Evolutionary conservation across 2,797 vertebrate species (phyloP).

Genomic region (Chelmon rostratus): DNA sequence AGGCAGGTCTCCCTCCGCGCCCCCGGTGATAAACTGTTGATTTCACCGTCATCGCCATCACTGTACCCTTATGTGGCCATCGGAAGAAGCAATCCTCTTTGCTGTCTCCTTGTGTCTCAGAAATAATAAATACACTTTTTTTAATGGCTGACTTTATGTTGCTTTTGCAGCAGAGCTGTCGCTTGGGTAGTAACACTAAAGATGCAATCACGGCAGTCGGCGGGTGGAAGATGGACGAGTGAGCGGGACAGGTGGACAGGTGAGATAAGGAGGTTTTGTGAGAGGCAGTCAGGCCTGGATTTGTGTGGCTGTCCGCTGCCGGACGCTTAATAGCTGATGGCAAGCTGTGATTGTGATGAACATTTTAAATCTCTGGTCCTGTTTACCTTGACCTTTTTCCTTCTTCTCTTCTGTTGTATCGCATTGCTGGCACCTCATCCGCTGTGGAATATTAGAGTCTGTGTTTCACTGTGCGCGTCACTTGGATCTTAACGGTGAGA

Average conservation of each 20-base stretch:
- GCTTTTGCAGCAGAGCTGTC: slow-evolving; percentile 81
- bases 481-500: slow-evolving; percentile 46
- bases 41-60: slow-evolving; percentile 71
- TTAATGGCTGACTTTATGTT: slow-evolving; percentile 86
- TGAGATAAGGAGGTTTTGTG: slow-evolving; percentile 87
- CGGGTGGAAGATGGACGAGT: slow-evolving; percentile 82
- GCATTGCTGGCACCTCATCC: slow-evolving; percentile 56
- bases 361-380: slow-evolving; percentile 84
- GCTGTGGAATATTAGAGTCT: slow-evolving; percentile 65
- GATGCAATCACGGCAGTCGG: slow-evolving; percentile 82
- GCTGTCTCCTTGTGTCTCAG: slow-evolving; percentile 79
- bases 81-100: slow-evolving; percentile 78
- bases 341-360: slow-evolving; percentile 84
- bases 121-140: slow-evolving; percentile 85
- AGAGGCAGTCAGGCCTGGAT: slow-evolving; percentile 82
- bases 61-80: slow-evolving; percentile 53
- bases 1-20: neutral
- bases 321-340: slow-evolving; percentile 86
- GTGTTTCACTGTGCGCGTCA: slow-evolving; percentile 64
- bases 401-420: slow-evolving; percentile 68
- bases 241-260: slow-evolving; percentile 87
- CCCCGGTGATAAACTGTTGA: slow-evolving; percentile 62
- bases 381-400: slow-evolving; percentile 84
- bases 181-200: slow-evolving; percentile 81
- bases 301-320: slow-evolving; percentile 82